Conservation (phyloP, 2,113 vertebrate species). For the Nettapus auritus region DNA sequence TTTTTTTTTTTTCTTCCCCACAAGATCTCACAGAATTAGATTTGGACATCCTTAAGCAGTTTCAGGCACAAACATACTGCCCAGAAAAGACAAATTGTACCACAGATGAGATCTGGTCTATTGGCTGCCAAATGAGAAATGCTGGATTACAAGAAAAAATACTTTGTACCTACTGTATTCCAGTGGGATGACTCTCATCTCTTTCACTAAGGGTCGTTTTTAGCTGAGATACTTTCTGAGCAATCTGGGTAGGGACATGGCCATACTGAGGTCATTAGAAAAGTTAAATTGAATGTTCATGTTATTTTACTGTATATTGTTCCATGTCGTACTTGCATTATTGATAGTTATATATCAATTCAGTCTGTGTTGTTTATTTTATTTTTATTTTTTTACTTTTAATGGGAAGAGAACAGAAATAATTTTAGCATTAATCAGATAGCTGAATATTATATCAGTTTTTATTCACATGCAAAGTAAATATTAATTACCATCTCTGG, state of each 20-base stretch:
- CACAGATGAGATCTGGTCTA: neutral
- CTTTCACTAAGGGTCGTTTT: neutral
- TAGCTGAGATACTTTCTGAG: neutral
- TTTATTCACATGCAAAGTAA: neutral
- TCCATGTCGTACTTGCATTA: neutral
- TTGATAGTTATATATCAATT: neutral
- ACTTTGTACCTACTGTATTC: neutral
- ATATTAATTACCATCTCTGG: neutral
- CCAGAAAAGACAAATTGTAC: neutral
- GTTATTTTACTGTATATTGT: neutral
- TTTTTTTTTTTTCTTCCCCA: too few relatives aligned
- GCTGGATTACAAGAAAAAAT: neutral
- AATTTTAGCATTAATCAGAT: neutral
- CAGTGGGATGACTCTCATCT: neutral
- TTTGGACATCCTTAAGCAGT: neutral
- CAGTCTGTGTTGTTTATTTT: neutral
- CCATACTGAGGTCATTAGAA: neutral
- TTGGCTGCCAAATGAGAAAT: neutral
- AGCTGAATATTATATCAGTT: neutral
- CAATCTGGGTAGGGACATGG: neutral
- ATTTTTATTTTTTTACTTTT: neutral
- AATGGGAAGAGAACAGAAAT: neutral
- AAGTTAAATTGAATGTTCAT: neutral
- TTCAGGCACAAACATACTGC: neutral
- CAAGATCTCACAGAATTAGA: neutral